Evolutionary conservation across 1,140 invertebrate genomes (phyloP), one percentile per base, ranked within the genome.

Genomic region (Hormaphis cornu): DNA sequence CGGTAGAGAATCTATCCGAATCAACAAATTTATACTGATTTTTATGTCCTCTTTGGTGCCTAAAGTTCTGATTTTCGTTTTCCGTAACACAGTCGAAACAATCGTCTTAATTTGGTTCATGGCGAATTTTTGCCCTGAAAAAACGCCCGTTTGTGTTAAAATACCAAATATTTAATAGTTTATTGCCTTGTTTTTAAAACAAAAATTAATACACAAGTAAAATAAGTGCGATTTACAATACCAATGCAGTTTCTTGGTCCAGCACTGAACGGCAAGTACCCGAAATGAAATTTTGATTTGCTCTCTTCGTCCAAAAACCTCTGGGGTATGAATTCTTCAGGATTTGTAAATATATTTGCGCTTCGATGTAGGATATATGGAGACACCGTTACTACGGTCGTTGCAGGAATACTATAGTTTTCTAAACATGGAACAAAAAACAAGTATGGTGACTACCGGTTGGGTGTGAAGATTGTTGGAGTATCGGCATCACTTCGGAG

Each of bases 191-290:
- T n/a, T 24, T n/a, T 9, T 50, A 18, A 50, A 50, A 18, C 16
- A 50, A n/a, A 54, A 28, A 18, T 12, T 12, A 24, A 24, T 9
- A 26, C 20, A 5, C 20, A 54, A 54, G 14, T 28, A 18, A 24
- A 12, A 10, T 35, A 20, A 9, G 7, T 3, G 9, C 4, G n/a
- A 35, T 20, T 33, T 9, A 35, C 3, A 35, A 71, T 75, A 83
- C 87, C 87, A 72, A 90, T 89, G 72, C 88, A 90, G 75, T 89
- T 89, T 54, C 88, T 82, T 2, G 83, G 80, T 2, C 88, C 89
- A 48, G 86, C 87, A 48, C 86, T 88, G 73, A 91, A 91, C 1
- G 88, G 84, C 40, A 90, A 77, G 75, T 84, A 88, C 8, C 79
- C 77, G 73, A 80, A 86, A 12, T 79, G 80, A 76, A 82, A 83